Conservation (phyloP, 2,888 invertebrate species). For the Ceramica pisi region DNA sequence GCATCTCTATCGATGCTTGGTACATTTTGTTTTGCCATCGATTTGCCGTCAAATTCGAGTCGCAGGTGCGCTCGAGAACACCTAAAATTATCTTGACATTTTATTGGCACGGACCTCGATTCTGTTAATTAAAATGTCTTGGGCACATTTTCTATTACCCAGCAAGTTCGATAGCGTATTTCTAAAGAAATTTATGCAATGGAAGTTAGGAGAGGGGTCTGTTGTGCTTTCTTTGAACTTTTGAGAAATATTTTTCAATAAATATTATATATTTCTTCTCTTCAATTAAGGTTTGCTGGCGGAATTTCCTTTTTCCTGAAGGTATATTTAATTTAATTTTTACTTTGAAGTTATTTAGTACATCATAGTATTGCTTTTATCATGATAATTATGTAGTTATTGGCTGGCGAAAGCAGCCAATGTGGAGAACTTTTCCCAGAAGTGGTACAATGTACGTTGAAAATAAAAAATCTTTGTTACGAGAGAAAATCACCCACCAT, state of each 20-base stretch:
- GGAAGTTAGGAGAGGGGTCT: conserved; percentile 27
- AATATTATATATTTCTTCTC: background rate
- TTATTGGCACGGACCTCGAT: conserved; percentile 78
- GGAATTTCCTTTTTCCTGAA: background rate
- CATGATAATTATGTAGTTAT: background rate
- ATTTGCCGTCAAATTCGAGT: conserved; percentile 78
- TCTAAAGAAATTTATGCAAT: conserved; percentile 53
- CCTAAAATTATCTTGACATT: conserved; percentile 84
- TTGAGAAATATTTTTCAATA: conserved; percentile 12
- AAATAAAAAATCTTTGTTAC: no score
- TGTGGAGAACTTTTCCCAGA: no score
- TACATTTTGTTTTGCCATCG: conserved; percentile 74
- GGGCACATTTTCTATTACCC: conserved; percentile 64
- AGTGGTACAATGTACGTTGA: no score
- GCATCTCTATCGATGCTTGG: conserved; percentile 33
- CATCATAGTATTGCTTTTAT: background rate
- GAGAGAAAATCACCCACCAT: background rate
- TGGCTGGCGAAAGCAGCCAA: no score
- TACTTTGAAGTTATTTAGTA: background rate
- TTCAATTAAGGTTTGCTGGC: conserved; percentile 10
- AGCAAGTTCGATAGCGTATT: conserved; percentile 52
- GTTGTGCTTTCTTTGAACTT: conserved; percentile 45
- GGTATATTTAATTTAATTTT: background rate
- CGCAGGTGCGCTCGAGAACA: conserved; percentile 80
- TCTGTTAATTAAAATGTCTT: conserved; percentile 82